A percentile compares a stretch with the other conserved stretches of the same genome.
These are phyloP conservation scores for Neolamprologus multifasciatus DNA, from an alignment of 2,797 vertebrate genomes.

Conservation along the genomic window DNA sequence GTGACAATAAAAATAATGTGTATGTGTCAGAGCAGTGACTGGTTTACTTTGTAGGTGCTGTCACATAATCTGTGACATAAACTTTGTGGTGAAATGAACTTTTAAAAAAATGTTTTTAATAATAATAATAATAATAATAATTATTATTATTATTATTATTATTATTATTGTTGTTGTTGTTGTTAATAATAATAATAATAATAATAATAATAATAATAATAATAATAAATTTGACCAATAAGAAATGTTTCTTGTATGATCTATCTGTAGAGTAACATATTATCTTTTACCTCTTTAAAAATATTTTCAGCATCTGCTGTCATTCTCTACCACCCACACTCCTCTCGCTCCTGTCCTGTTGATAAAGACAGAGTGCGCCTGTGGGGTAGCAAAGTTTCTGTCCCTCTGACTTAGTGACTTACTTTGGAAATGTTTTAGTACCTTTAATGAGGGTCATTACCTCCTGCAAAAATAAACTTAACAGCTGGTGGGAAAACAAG, in stretches of 20 bases:
- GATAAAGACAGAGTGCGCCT: conserved; percentile 2
- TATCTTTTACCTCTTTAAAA: not conserved
- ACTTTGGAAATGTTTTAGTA: conserved; percentile 50
- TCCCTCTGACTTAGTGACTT: conserved; percentile 23
- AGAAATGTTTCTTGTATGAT: not conserved
- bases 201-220: not conserved
- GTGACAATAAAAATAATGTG: not conserved
- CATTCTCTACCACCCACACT: not conserved
- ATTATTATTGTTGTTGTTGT: accelerated
- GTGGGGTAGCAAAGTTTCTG: conserved; percentile 16
- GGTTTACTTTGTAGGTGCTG: not conserved
- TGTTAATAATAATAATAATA: not conserved
- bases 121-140: not conserved
- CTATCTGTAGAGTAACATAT: not conserved
- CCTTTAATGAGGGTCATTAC: conserved; percentile 61
- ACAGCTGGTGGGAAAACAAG: conserved; percentile 42
- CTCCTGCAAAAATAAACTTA: conserved; percentile 61
- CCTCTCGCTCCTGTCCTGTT: not conserved
- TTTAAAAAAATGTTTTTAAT: accelerated
- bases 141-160: not conserved
- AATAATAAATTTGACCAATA: not conserved
- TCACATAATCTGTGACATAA: not conserved
- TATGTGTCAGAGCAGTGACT: not conserved
- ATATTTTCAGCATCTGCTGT: not conserved
- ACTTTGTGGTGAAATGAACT: not conserved